Evolutionary conservation across 2,888 invertebrate species (phyloP), one percentile per base, ranked within the genome.

Genomic region (Orgyia antiqua): DNA sequence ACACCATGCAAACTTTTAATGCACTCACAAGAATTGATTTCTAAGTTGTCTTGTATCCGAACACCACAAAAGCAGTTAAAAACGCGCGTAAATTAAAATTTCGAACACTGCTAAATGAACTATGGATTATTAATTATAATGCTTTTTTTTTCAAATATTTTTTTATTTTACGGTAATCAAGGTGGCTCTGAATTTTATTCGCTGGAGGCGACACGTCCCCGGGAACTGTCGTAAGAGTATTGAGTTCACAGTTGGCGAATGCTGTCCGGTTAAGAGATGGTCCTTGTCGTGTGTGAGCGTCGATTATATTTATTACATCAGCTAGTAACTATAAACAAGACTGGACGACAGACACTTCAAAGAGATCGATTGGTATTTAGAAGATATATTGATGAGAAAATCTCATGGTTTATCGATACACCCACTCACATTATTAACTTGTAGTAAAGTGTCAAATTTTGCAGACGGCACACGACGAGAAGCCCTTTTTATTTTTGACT

Each of bases 241-340:
- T 74, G 79, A 80, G 72, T 73, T 67, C 66, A 66, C 68, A 66
- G 68, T 68, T 69, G 73, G 72, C 77, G 62, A 63, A 66, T 67
- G 71, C 63, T 60, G 57, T 65, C 65, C 58, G 57, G 64, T 65
- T 58, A 67, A 64, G 66, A 67, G 61, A 58, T 61, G 68, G 66
- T 67, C 62, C 67, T 64, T 75, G 76, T 75, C 75, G 68, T 55
- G 59, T 68, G 72, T 68, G 70, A 62, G 77, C 71, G 77, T 79
- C 72, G 75, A 83, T 80, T 84, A 80, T 84, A 84, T 86, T 82
- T 84, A 83, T 80, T 83, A 75, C 79, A 75, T 69, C 69, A 68
- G 65, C 55, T 43, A 41, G 68, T 61, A 64, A 70, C 76, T 79
- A 73, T 79, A 80, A 83, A 76, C 79, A 76, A 69, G 63, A 67